These are phyloP conservation scores for Atopsyche davidsoni DNA, from an alignment of 1,140 invertebrate genomes.

Conservation along the genomic window DNA sequence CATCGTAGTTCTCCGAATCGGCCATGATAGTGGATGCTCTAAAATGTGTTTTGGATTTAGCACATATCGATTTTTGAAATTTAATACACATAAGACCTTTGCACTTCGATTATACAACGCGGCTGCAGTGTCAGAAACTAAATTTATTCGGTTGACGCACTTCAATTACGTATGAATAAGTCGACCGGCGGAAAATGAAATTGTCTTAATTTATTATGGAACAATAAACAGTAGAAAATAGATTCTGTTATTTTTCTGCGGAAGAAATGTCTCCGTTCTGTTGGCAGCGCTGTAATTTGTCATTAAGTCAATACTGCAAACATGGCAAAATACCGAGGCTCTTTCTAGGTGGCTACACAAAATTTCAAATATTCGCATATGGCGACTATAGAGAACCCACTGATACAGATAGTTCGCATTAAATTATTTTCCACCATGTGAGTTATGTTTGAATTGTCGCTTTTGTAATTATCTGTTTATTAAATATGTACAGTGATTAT, in stretches of 20 bases:
- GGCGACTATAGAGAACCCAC: too few species aligned
- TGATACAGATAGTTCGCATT: too few species aligned
- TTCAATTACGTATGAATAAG: constrained; percentile 6
- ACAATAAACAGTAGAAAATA: constrained; percentile 11
- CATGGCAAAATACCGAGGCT: too few species aligned
- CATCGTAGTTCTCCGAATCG: constrained; percentile 21
- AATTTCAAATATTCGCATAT: too few species aligned
- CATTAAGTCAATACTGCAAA: too few species aligned
- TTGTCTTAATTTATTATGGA: constrained; percentile 9
- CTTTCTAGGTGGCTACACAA: too few species aligned
- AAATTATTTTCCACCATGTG: too few species aligned
- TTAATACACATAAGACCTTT: constrained; percentile 18
- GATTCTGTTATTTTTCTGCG: constrained; percentile 20
- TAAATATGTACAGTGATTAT: too few species aligned
- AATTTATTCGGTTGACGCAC: constrained; percentile 21
- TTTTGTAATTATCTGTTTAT: too few species aligned
- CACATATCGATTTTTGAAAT: constrained; percentile 22
- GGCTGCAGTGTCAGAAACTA: constrained; percentile 8
- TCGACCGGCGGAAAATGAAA: constrained; percentile 6
- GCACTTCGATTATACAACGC: constrained; percentile 13
- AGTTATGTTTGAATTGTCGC: too few species aligned
- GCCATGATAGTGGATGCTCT: constrained; percentile 16
- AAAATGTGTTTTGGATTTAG: constrained; percentile 22
- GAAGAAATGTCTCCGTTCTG: neutral
- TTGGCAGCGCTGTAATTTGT: too few species aligned